Conservation (phyloP, 2,888 invertebrate species). For the Bombylius major region DNA sequence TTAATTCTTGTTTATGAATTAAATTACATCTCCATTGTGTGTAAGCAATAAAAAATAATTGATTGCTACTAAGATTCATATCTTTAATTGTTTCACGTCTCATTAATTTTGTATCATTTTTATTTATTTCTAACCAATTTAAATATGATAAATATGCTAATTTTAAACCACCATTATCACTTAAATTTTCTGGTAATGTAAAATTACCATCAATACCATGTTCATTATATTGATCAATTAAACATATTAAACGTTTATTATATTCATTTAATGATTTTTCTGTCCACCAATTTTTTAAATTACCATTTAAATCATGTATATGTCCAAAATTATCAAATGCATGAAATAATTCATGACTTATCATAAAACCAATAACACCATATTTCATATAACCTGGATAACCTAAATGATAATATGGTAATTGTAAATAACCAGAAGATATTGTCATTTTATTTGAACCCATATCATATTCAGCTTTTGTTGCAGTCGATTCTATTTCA, state of each 20-base stretch:
- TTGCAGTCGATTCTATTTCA: not conserved
- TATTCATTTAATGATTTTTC: not conserved
- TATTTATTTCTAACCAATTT: not conserved
- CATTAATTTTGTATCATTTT: not conserved
- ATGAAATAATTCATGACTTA: conserved; percentile 1
- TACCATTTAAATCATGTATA: not conserved
- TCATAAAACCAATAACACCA: conserved; percentile 1
- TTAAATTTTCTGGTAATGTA: not conserved
- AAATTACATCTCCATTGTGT: conserved; percentile 1
- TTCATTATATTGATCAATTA: not conserved
- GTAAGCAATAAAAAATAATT: conserved; percentile 1
- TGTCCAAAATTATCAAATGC: conserved; percentile 1
- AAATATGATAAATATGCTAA: conserved; percentile 1
- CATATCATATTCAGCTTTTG: not conserved
- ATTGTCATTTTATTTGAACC: not conserved
- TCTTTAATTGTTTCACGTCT: not conserved
- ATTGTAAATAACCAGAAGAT: not conserved
- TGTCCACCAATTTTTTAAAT: not conserved
- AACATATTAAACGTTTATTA: not conserved
- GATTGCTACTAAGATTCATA: not conserved
- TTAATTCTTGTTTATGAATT: not conserved
- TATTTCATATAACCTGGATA: conserved; percentile 1
- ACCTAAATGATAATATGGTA: not conserved
- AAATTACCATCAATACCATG: not conserved
- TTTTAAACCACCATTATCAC: conserved; percentile 2